These are phyloP conservation scores for Halcyon leucocephala DNA, from an alignment of 2,797 vertebrate genomes.

Conservation along the genomic window DNA sequence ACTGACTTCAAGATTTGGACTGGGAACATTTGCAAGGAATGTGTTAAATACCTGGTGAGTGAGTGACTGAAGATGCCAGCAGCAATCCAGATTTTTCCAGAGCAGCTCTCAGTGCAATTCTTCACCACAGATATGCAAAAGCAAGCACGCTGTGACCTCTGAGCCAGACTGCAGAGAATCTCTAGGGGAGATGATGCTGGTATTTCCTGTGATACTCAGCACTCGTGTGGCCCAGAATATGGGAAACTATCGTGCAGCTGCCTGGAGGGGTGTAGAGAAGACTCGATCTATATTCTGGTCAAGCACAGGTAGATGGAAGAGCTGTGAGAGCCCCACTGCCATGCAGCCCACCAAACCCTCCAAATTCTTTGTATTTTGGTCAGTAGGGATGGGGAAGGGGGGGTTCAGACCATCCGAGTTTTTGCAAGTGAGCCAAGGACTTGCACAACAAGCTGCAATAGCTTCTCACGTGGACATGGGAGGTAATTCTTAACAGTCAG, in stretches of 20 bases:
- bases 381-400: background rate
- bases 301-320: background rate
- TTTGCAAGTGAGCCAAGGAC: background rate
- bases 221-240: background rate
- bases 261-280: background rate
- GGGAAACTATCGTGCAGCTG: background rate
- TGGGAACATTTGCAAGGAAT: background rate
- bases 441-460: background rate
- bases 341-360: background rate
- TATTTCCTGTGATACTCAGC: conserved; percentile 41
- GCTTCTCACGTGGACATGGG: background rate
- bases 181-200: background rate
- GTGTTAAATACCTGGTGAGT: conserved; percentile 54
- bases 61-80: background rate
- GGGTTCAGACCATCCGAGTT: background rate
- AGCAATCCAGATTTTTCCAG: conserved; percentile 6
- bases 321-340: rapidly evolving
- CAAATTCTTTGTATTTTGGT: background rate
- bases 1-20: background rate
- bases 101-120: background rate
- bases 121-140: conserved; percentile 48
- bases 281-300: background rate
- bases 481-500: background rate
- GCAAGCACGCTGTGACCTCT: background rate
- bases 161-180: background rate